These are phyloP conservation scores for Brachycybe producta DNA, from an alignment of 2,888 invertebrate species.

Conservation along the genomic window DNA sequence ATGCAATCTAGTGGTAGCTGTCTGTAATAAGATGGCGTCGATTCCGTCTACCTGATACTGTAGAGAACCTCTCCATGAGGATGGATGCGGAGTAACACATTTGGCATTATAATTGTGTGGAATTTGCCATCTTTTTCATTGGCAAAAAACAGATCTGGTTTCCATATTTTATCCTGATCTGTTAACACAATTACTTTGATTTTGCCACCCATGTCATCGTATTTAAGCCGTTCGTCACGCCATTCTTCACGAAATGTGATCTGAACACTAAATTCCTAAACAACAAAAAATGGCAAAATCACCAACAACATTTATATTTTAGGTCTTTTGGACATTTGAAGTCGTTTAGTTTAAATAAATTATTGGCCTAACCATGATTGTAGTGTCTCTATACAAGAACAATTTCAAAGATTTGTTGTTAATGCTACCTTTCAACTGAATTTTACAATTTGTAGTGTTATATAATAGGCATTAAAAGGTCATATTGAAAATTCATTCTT, in stretches of 20 bases:
- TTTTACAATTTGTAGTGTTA: no score
- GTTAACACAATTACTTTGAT: slow-evolving; percentile 82
- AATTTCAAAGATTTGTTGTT: no score
- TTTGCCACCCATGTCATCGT: slow-evolving; percentile 27
- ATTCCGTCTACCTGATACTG: slow-evolving; percentile 69
- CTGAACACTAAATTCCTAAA: slow-evolving; percentile 84
- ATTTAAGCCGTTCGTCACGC: slow-evolving; percentile 65
- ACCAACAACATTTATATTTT: not conserved
- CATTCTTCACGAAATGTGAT: slow-evolving; percentile 95
- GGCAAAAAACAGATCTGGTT: slow-evolving; percentile 71
- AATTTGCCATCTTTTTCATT: slow-evolving; percentile 40
- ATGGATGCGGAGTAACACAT: slow-evolving; percentile 92
- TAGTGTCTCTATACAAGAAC: no score
- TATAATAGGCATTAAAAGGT: no score
- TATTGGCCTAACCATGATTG: no score
- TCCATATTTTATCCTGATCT: slow-evolving; percentile 92
- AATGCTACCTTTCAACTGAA: no score
- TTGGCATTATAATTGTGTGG: slow-evolving; percentile 94
- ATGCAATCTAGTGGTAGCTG: not conserved
- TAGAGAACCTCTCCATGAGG: slow-evolving; percentile 89
- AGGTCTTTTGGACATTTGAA: not conserved
- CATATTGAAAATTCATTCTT: no score
- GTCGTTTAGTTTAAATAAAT: no score
- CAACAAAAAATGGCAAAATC: no score
- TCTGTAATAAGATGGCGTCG: no score